Evolutionary conservation across 2,888 invertebrate genomes (phyloP), one percentile per base, ranked within the genome.

Genomic region (Drosophila yooni): DNA sequence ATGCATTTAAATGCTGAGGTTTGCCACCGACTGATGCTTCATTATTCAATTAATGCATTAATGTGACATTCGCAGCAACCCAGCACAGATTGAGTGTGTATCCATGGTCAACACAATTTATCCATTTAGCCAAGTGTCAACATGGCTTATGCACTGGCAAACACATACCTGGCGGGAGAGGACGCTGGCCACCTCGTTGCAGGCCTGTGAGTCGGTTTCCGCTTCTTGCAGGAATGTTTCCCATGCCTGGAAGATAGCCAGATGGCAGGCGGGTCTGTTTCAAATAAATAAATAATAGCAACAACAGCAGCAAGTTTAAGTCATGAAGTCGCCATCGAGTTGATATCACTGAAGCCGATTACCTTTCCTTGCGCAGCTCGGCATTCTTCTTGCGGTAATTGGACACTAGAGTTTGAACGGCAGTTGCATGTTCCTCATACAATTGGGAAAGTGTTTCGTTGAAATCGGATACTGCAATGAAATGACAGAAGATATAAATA

Each of bases 141-240:
- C 66, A 33, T 8, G 15, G 13, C 1, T 56, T 29, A 31, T 31
- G 31, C 33, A 18, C 46, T 7, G 0, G 11, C 5, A 38, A 56
- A 51, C 29, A 46, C 33, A 29, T 11, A 95, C 95, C 93, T 96
- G 95, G 61, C 96, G 94, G 68, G 96, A 96, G 69, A 98, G 94
- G 34, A 97, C 95, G 38, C 96, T 95, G 11, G 98, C 96, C 75
- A 98, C 96, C 92, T 97, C 98, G 91, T 96, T 96, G 93, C 97
- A 96, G 53, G 97, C 96, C 91, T 97, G 95, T 27, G 97, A 97
- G 92, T 98, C 98, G 46, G 97, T 96, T 94, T 98, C 98, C 74
- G 97, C 97, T 93, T 98, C 98, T 92, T 98, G 97, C 70, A 98
- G 95, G 71, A 98, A 94, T 74, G 96, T 96, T 94, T 98, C 98